Evolutionary conservation across 1,140 invertebrate species (phyloP).

Genomic region (Nilaparvata lugens): DNA sequence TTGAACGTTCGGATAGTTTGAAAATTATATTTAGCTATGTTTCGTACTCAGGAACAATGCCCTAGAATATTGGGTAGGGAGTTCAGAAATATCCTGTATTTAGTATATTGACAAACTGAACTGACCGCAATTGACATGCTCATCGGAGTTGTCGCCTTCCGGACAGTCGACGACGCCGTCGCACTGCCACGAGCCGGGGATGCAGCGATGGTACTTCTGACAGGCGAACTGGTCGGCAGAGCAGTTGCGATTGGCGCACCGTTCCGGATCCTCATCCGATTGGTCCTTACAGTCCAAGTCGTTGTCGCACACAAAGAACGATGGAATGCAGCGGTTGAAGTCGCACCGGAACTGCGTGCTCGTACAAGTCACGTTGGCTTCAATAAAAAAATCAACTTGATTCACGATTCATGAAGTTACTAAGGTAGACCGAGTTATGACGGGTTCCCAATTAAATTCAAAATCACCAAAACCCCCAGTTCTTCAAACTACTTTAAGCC

Average conservation of each 20-base stretch:
- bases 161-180: conserved; percentile 65
- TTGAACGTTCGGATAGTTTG: too few species aligned
- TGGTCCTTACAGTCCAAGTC: conserved; percentile 37
- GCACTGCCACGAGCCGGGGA: conserved; percentile 68
- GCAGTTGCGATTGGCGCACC: conserved; percentile 32
- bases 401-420: too few species aligned
- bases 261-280: conserved; percentile 31
- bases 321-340: conserved; percentile 41
- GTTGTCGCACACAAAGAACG: conserved; percentile 40
- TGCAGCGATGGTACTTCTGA: conserved; percentile 34
- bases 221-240: conserved; percentile 32
- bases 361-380: conserved; percentile 25
- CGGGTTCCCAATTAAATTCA: too few species aligned
- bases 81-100: neutral
- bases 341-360: conserved; percentile 42
- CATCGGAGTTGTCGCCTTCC: conserved; percentile 57
- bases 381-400: too few species aligned
- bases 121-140: conserved; percentile 41
- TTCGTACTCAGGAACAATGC: too few species aligned
- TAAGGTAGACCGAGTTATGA: too few species aligned
- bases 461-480: too few species aligned
- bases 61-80: too few species aligned
- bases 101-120: neutral
- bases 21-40: too few species aligned
- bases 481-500: too few species aligned